Percentiles rank a stretch among this genome's conserved stretches.
phyloP scores from a whole-genome alignment of 2,888 invertebrate genomes.

The Acrocyrtus sp. region DNA sequence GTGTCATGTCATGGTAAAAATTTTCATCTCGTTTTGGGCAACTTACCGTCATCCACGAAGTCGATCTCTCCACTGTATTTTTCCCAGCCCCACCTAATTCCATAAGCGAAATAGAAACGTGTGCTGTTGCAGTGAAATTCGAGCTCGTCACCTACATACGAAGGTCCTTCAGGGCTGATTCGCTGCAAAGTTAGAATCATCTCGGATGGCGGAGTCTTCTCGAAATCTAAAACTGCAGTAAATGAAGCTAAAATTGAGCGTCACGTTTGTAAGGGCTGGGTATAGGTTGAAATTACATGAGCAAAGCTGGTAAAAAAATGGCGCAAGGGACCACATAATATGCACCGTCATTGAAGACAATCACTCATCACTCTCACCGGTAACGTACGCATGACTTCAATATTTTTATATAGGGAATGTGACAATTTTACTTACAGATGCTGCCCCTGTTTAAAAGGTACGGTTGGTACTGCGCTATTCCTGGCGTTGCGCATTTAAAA shows the following conservation, averaged over 20 bases:
- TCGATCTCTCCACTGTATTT: constrained; percentile 56
- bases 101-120: constrained; percentile 58
- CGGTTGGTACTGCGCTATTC: constrained; percentile 57
- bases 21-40: too few species aligned
- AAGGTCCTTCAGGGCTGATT: constrained; percentile 49
- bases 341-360: background rate
- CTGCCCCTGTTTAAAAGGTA: constrained; percentile 58
- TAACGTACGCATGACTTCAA: background rate
- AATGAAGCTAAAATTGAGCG: too few species aligned
- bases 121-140: constrained; percentile 60
- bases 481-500: constrained; percentile 56
- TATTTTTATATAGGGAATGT: background rate
- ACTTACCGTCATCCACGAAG: constrained; percentile 58
- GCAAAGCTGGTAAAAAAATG: too few species aligned
- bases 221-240: constrained; percentile 56
- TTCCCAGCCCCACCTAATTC: constrained; percentile 60
- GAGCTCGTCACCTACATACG: constrained; percentile 53
- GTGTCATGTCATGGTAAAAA: constrained; percentile 39
- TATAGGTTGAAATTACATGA: too few species aligned
- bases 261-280: too few species aligned
- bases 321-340: background rate
- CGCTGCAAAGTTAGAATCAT: constrained; percentile 53
- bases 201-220: constrained; percentile 57
- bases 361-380: too few species aligned
- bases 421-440: constrained; percentile 53